Conservation (phyloP, 2,888 invertebrate species). For the Eupithecia vulgata region DNA sequence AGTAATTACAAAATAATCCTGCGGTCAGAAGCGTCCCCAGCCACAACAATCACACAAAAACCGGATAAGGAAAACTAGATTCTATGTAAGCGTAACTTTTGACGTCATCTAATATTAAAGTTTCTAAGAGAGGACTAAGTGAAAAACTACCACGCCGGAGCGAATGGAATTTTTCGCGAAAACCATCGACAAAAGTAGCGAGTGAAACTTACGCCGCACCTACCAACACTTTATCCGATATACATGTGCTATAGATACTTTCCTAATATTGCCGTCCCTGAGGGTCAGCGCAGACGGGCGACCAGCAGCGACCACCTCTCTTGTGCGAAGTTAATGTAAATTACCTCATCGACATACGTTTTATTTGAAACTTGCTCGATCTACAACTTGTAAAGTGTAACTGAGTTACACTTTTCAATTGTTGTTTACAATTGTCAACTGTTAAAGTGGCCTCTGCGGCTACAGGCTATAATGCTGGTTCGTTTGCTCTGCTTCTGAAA, state of each 20-base stretch:
- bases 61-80: background rate
- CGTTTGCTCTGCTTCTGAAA: background rate
- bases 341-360: background rate
- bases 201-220: slow-evolving; percentile 42
- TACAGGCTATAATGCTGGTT: background rate
- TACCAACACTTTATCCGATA: slow-evolving; percentile 19
- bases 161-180: slow-evolving; percentile 44
- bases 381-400: background rate
- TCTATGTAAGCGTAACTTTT: slow-evolving; percentile 47
- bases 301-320: background rate
- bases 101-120: slow-evolving; percentile 64
- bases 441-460: background rate
- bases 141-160: slow-evolving; percentile 57
- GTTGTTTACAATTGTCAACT: too few species aligned
- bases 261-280: background rate
- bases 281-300: background rate
- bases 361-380: background rate
- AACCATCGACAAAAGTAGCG: slow-evolving; percentile 37
- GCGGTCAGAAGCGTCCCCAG: background rate
- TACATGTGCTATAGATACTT: slow-evolving; percentile 16
- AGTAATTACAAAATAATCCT: background rate
- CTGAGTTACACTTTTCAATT: background rate
- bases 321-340: background rate
- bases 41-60: background rate
- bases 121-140: slow-evolving; percentile 55